Evolutionary conservation across 2,888 invertebrate species (phyloP).

Genomic region (Acholoe squamosa): DNA sequence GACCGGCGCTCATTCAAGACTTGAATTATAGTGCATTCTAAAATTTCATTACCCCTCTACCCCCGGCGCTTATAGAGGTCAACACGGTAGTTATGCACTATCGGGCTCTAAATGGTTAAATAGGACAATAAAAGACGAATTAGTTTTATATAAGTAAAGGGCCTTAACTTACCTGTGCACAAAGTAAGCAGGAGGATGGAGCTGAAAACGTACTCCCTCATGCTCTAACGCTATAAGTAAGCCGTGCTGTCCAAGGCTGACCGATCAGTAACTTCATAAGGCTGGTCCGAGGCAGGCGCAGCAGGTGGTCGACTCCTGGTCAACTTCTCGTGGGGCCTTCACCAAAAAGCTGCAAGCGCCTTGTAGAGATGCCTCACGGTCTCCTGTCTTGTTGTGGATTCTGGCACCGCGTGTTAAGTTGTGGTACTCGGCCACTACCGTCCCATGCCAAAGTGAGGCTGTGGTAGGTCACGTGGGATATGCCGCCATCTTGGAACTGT

Average conservation of each 20-base stretch:
- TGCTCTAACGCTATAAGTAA: slow-evolving; percentile 1
- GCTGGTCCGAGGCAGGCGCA: background rate
- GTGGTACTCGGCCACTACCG: background rate
- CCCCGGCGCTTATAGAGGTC: too few relatives aligned
- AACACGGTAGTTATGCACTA: too few relatives aligned
- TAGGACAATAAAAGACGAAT: too few relatives aligned
- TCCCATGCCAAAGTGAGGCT: slow-evolving; percentile 14
- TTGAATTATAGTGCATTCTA: too few relatives aligned
- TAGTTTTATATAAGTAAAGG: background rate
- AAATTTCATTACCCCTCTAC: too few relatives aligned
- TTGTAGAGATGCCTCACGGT: background rate
- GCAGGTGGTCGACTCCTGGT: background rate
- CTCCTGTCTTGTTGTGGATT: background rate
- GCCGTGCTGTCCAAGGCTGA: background rate
- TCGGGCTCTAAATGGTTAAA: too few relatives aligned
- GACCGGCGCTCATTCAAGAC: too few relatives aligned
- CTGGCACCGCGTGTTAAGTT: background rate
- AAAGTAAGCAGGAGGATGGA: slow-evolving; percentile 27
- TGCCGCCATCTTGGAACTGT: background rate
- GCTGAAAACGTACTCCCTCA: slow-evolving; percentile 21
- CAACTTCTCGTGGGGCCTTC: background rate
- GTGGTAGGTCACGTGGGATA: background rate
- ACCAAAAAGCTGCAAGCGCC: background rate
- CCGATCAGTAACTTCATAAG: background rate
- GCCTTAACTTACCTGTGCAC: background rate